Conservation (phyloP, 2,113 vertebrate species). For the Furnarius figulus region DNA sequence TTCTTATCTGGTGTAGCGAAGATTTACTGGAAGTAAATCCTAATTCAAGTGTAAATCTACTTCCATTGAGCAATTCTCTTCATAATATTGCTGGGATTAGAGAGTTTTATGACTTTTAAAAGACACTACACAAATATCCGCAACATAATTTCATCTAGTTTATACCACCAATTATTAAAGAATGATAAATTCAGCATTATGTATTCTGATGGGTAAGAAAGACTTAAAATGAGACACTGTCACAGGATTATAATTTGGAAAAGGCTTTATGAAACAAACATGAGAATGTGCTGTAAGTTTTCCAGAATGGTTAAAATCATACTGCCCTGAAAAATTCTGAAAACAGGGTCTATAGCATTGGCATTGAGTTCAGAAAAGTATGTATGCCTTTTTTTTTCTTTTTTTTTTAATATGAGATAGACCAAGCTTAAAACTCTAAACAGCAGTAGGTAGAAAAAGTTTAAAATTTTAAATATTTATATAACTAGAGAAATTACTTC, state of each 20-base stretch:
- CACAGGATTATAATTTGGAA: slow-evolving; percentile 45
- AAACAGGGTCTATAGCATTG: slow-evolving; percentile 32
- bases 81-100: slow-evolving; percentile 55
- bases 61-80: slow-evolving; percentile 40
- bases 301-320: slow-evolving; percentile 68
- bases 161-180: slow-evolving; percentile 60
- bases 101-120: slow-evolving; percentile 42
- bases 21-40: slow-evolving; percentile 62
- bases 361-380: slow-evolving; percentile 43
- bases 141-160: slow-evolving; percentile 62
- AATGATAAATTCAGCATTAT: slow-evolving; percentile 63
- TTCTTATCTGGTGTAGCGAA: slow-evolving; percentile 48
- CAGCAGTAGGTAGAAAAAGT: slow-evolving; percentile 73
- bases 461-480: slow-evolving; percentile 70
- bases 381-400: background rate
- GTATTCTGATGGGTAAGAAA: slow-evolving; percentile 53
- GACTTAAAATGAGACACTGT: slow-evolving; percentile 58
- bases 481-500: slow-evolving; percentile 64
- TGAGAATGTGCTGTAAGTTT: slow-evolving; percentile 52
- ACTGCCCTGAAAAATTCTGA: slow-evolving; percentile 61
- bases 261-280: slow-evolving; percentile 58
- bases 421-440: slow-evolving; percentile 74
- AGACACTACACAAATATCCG: slow-evolving; percentile 55
- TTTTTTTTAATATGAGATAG: slow-evolving; percentile 44
- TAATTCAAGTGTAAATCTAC: slow-evolving; percentile 55